Evolutionary conservation across 2,113 vertebrate species (phyloP).

Genomic region (Phylloscopus trochiloides): DNA sequence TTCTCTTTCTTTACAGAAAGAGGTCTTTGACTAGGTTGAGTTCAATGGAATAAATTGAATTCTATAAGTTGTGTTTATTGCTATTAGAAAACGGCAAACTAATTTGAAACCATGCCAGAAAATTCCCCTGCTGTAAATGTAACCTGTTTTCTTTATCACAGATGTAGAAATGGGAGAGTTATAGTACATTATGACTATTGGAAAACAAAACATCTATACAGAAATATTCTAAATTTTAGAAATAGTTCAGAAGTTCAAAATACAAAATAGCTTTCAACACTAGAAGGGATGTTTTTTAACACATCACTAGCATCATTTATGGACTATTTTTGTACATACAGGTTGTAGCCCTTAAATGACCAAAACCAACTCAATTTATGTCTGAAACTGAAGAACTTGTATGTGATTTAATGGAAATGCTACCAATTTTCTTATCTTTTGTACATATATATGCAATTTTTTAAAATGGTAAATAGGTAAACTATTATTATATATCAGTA

Average conservation of each 20-base stretch:
- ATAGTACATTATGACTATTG: background rate
- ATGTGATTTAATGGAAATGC: background rate
- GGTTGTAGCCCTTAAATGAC: background rate
- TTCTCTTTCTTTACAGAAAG: background rate
- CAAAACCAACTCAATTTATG: accelerated
- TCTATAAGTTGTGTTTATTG: background rate
- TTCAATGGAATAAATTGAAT: background rate
- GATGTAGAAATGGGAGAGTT: background rate
- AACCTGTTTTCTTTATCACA: background rate
- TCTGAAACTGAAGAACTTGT: background rate
- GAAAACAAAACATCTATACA: background rate
- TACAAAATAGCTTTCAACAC: background rate
- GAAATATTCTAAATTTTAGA: background rate
- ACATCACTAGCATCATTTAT: accelerated
- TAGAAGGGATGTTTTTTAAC: background rate
- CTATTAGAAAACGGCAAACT: background rate
- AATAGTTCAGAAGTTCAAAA: background rate
- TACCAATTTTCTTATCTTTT: background rate
- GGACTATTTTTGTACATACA: background rate
- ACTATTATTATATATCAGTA: background rate
- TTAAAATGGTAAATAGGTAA: background rate
- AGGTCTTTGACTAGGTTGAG: background rate
- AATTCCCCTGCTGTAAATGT: background rate
- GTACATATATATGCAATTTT: background rate
- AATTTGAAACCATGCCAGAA: background rate